phyloP scores from a whole-genome alignment of 2,113 vertebrate genomes.

The Callocephalon fimbriatum region DNA sequence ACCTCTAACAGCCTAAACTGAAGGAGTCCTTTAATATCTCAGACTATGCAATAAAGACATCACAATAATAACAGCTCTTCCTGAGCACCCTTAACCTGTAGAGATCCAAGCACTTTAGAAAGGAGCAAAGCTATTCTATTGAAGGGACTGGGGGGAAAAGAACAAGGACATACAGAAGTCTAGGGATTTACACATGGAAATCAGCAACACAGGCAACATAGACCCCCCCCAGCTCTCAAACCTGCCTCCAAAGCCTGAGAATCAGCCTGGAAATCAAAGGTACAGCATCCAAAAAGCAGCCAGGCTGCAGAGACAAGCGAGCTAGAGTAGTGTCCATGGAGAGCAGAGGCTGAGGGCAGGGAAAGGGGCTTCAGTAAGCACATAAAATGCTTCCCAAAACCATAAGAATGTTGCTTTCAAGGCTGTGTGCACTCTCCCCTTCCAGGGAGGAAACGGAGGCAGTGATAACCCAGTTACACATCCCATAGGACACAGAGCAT shows the following conservation, averaged over 20 bases:
- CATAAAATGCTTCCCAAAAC: neutral
- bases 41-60: constrained; percentile 52
- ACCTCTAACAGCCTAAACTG: neutral
- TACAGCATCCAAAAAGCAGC: neutral
- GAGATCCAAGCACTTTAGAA: constrained; percentile 43
- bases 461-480: neutral
- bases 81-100: constrained; percentile 57
- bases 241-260: neutral
- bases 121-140: constrained; percentile 48
- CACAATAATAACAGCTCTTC: constrained; percentile 52
- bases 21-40: constrained; percentile 40
- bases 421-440: too few species aligned
- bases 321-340: rapidly evolving
- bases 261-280: neutral
- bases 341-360: neutral
- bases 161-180: neutral
- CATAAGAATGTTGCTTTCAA: rapidly evolving
- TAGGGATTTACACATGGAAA: neutral
- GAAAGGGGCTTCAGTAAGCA: neutral
- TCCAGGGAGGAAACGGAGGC: neutral
- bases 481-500: rapidly evolving
- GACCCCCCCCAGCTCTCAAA: neutral
- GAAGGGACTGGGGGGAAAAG: constrained; percentile 12
- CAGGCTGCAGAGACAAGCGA: neutral
- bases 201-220: neutral